Evolutionary conservation across 1,140 invertebrate genomes (phyloP).

Genomic region (Drosophila santomea): DNA sequence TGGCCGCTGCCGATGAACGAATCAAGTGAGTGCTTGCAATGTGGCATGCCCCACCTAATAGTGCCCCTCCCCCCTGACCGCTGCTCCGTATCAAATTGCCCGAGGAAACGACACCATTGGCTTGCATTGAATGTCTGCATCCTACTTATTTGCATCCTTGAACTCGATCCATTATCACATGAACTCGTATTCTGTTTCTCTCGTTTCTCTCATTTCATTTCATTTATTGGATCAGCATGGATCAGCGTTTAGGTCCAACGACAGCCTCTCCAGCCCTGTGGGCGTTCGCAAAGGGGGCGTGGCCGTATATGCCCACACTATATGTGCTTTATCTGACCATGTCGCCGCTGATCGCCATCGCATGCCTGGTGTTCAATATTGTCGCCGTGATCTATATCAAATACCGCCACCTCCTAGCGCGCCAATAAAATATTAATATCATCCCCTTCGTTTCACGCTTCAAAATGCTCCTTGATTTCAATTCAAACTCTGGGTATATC

Average conservation of each 20-base stretch:
- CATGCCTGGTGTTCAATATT: constrained; percentile 81
- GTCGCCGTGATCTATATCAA: constrained; percentile 75
- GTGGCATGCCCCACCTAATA: not conserved
- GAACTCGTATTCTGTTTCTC: constrained; percentile 38
- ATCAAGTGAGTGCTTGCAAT: constrained; percentile 73
- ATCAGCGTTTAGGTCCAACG: constrained; percentile 61
- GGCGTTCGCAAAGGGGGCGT: constrained; percentile 76
- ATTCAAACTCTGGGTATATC: not conserved
- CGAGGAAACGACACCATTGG: not conserved
- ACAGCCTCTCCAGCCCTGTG: constrained; percentile 52
- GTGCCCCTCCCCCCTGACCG: not conserved
- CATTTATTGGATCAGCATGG: constrained; percentile 30
- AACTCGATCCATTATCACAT: constrained; percentile 13
- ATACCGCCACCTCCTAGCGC: constrained; percentile 70
- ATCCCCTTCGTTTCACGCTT: constrained; percentile 3
- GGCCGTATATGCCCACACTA: constrained; percentile 75
- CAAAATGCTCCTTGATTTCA: not conserved
- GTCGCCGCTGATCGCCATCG: constrained; percentile 77
- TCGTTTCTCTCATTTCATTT: constrained; percentile 38
- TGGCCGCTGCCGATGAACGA: constrained; percentile 85
- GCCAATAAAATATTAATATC: constrained; percentile 34
- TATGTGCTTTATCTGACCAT: constrained; percentile 81
- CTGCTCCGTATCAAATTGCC: not conserved
- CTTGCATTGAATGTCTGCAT: constrained; percentile 34
- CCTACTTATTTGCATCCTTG: constrained; percentile 6